These are phyloP conservation scores for Dolichotis patagonum DNA, from an alignment of 2,113 vertebrate species.

Conservation along the genomic window DNA sequence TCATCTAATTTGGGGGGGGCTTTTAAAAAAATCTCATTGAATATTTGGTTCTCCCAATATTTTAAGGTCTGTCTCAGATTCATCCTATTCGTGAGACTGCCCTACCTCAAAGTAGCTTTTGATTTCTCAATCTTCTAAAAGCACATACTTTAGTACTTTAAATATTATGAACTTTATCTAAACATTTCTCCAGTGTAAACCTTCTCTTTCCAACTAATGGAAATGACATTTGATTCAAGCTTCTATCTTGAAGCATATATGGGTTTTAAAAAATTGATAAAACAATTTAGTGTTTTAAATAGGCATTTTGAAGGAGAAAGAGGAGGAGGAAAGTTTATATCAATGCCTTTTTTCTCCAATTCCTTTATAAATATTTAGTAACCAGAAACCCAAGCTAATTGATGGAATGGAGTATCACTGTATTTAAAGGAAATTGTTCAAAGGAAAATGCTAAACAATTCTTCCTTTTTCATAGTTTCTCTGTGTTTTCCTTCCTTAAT, in stretches of 20 bases:
- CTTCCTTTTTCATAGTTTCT: neutral
- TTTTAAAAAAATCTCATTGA: neutral
- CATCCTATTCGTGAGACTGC: neutral
- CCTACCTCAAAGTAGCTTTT: neutral
- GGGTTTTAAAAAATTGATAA: neutral
- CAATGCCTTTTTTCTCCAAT: neutral
- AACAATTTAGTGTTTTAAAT: neutral
- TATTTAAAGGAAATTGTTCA: neutral
- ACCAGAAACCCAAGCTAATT: neutral
- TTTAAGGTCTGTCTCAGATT: neutral
- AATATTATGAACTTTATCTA: neutral
- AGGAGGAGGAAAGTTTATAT: neutral
- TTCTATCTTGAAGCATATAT: conserved; percentile 1
- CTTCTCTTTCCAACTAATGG: neutral
- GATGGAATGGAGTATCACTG: neutral
- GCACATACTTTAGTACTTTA: neutral
- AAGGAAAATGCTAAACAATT: neutral
- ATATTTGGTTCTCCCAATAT: neutral
- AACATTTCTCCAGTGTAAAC: neutral
- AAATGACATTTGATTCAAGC: neutral
- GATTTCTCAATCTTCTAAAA: neutral
- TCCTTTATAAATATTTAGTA: neutral
- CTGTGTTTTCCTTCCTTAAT: neutral
- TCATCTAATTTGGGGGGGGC: neutral
- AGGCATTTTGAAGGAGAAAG: neutral